Base-by-base conservation (phyloP, 2,113 vertebrate genomes). In the Vicugna pacos region DNA sequence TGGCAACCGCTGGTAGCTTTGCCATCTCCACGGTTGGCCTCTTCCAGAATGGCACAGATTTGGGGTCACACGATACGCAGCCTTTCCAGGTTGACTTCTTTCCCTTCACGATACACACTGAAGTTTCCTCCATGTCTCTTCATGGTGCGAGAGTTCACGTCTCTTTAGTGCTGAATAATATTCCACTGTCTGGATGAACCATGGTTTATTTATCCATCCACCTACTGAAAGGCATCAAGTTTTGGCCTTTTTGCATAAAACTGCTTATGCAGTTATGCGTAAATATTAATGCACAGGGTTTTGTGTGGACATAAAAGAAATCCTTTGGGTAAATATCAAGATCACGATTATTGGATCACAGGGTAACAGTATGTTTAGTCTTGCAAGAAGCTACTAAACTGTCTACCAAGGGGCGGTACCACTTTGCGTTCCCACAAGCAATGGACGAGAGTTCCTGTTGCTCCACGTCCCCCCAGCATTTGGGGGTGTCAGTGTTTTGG, bases 11-110 rank as follows among this genome's bases (percentile, higher is more conserved):
- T 4, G 22, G 10, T 20, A 1, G 22, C 20, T 19, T 19, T 3
- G 3, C 32, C 0, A 3, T 22, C 35, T 26, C 56, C 20, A 3
- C 8, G 8, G 58, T 17, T 16, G 9, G 8, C 26, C n/a, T 62
- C 58, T n/a, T 13, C 58, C 35, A 65, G 86, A 67, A 67, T 6
- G 17, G 50, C 65, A 3, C 13, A 6, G 13, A 30, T 54, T 11
- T 30, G 79, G 38, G 16, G 13, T 38, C 46, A 0, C 13, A 2
- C 32, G 1, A 15, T 1, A 0, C 0, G 4, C 1, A 3, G 19
- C 5, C 10, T 69, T 60, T 69, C 5, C 42, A 13, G 52, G 3
- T 5, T 2, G 16, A 26, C 2, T 13, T 38, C 26, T 62, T 28
- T 35, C 42, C 0, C 46, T n/a, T 15, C 1, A 26, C 2, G 1